These are phyloP conservation scores for Marmota monax DNA, from an alignment of 2,113 vertebrate species.

Conservation along the genomic window DNA sequence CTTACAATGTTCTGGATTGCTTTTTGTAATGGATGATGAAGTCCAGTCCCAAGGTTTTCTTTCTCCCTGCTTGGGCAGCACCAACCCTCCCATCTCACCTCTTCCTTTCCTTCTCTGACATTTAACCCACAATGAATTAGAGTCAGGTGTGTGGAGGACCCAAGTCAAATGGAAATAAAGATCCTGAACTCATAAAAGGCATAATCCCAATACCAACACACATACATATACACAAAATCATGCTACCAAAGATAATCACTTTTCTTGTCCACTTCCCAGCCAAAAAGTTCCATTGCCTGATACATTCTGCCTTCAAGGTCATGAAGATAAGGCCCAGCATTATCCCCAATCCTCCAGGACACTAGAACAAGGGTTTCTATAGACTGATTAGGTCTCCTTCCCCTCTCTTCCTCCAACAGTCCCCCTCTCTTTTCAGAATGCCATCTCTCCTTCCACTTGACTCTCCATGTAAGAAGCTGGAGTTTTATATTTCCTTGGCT, in stretches of 20 bases:
- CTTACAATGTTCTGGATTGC: background rate
- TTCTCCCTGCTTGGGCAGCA: background rate
- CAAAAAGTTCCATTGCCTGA: background rate
- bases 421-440: constrained; percentile 14
- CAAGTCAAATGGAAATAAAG: background rate
- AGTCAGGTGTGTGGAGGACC: background rate
- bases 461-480: constrained; percentile 68
- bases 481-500: constrained; percentile 75
- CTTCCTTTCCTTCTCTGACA: background rate
- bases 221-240: background rate
- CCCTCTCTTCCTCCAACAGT: background rate
- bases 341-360: background rate
- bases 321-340: background rate
- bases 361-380: background rate
- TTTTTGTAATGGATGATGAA: background rate
- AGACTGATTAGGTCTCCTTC: background rate
- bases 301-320: background rate
- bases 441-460: constrained; percentile 59
- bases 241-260: constrained; percentile 4
- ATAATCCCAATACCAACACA: constrained; percentile 4
- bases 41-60: background rate
- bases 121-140: background rate
- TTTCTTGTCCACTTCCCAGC: background rate
- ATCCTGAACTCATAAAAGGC: background rate
- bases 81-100: background rate